Evolutionary conservation across 2,113 vertebrate genomes (phyloP), one percentile per base, ranked within the genome.

Genomic region (Balaenoptera acutorostrata): DNA sequence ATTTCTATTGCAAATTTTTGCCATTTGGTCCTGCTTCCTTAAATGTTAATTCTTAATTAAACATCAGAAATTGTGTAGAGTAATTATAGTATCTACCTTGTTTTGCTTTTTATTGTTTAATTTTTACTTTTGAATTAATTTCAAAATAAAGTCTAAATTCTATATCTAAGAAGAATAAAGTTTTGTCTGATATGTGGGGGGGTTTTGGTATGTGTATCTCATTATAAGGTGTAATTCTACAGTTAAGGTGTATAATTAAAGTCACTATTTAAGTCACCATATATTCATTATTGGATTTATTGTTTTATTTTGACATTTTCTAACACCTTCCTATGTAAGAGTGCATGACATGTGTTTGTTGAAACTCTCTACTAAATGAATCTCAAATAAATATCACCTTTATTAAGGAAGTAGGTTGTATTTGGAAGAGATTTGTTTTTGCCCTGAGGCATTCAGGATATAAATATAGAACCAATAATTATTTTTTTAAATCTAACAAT

Each of bases 381-480:
- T 71, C 6, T 91, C 55, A 88, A 92, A 63, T 88, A 96, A 90
- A 57, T 86, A 93, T 18, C 5, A 81, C 72, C 44, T 90, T 97
- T 41, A 83, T 61, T 88, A 96, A 90, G 7, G 71, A 57, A 91
- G 8, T 46, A 31, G 59, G 17, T 36, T 95, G 4, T 72, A 91
- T 88, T 92, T 97, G 25, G 57, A 87, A 96, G 4, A 93, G 27
- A 78, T 85, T 83, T 93, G 23, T 18, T 96, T 93, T 94, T 93
- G 6, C 55, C 81, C 61, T 95, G 46, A 90, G 6, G 29, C 64
- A 92, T 90, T 97, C 68, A 91, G 75, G 71, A 49, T 77, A 93
- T 80, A 96, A 95, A 94, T 91, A 94, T 89, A 97, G 85, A 93
- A 88, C 72, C 61, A 12, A 77, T 59, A 59, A 86, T 95, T 95